These are phyloP conservation scores for Hexactinellida sp. DNA, from an alignment of 37 sponge, comb jelly and placozoan genomes.

Conservation along the genomic window DNA sequence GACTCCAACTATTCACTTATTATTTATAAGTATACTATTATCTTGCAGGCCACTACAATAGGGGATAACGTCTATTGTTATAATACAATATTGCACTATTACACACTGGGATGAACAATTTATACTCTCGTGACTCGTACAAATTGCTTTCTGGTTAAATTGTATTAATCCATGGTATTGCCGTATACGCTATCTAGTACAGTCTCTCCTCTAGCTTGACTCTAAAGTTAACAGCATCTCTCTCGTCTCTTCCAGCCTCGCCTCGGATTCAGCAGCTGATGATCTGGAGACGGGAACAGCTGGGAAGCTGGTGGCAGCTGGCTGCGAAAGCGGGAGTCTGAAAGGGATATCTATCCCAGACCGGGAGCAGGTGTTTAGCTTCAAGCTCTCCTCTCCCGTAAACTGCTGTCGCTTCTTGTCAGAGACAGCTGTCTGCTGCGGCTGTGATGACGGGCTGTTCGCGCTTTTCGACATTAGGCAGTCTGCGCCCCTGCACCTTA, in stretches of 20 bases:
- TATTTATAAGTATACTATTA: no score
- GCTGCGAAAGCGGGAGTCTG: not conserved
- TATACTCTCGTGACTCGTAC: no score
- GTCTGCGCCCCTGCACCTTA: not conserved
- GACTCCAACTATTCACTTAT: not conserved
- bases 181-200: no score
- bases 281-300: not conserved
- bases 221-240: not conserved
- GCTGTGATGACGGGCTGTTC: not conserved
- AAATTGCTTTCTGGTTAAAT: no score
- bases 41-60: no score
- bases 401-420: not conserved
- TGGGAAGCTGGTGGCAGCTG: not conserved
- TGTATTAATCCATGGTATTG: no score
- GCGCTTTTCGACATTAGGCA: not conserved
- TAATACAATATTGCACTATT: no score
- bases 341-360: not conserved
- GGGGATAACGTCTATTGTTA: no score
- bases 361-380: not conserved
- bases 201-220: not conserved
- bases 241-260: not conserved
- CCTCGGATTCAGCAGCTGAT: not conserved
- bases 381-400: not conserved
- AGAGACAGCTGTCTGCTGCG: not conserved
- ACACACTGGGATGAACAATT: no score